These are phyloP conservation scores for Anthophora plumipes DNA, from an alignment of 2,888 invertebrate species.

Conservation along the genomic window DNA sequence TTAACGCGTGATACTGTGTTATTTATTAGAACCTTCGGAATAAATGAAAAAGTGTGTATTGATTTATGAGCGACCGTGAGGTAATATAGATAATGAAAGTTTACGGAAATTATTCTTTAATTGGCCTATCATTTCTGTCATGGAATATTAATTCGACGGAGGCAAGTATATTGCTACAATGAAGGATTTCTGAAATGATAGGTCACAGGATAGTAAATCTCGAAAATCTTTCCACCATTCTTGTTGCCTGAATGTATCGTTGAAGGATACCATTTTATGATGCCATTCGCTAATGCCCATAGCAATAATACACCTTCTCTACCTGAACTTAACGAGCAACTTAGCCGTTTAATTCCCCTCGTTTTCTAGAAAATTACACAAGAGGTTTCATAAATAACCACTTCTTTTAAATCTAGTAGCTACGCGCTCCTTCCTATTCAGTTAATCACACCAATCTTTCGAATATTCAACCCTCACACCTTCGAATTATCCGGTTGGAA, in stretches of 20 bases:
- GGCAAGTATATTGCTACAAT: too few relatives aligned
- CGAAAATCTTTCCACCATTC: background rate
- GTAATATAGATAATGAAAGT: too few relatives aligned
- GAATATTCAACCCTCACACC: conserved; percentile 15
- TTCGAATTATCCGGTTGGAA: conserved; percentile 1
- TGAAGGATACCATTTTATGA: conserved; percentile 9
- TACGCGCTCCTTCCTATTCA: background rate
- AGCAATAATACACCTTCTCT: conserved; percentile 11
- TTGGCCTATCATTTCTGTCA: background rate
- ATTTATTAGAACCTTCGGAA: too few relatives aligned
- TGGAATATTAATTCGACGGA: background rate
- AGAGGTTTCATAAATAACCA: conserved; percentile 2
- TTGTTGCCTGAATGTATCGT: background rate
- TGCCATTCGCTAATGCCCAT: conserved; percentile 3
- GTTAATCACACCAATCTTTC: conserved; percentile 11
- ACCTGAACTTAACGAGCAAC: conserved; percentile 5
- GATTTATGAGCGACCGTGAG: too few relatives aligned
- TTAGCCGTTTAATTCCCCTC: conserved; percentile 18
- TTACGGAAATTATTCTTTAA: background rate
- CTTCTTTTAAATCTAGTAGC: conserved; percentile 37
- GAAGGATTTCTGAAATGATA: background rate
- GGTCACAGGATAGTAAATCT: background rate
- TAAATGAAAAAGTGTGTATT: too few relatives aligned
- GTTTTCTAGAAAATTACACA: background rate
- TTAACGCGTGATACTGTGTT: too few relatives aligned